Percentiles rank a stretch among this genome's conserved stretches.
Evolutionary conservation across 1,140 invertebrate genomes (phyloP).

Genomic region (Olivierus martensii): DNA sequence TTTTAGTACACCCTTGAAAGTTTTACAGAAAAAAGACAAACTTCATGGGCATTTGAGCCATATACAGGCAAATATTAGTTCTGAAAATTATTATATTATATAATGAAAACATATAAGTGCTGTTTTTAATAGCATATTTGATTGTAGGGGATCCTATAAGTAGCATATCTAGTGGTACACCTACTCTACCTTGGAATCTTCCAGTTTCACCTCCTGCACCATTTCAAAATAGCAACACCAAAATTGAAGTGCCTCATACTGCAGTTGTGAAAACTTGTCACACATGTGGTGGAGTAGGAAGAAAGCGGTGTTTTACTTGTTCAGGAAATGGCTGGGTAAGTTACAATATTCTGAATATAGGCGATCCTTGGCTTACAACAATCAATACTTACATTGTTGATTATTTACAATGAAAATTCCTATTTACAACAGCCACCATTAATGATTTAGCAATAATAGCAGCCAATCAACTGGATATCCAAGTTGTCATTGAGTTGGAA

Average conservation of each 20-base stretch:
- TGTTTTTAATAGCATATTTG: no score
- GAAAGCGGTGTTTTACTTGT: conserved; percentile 37
- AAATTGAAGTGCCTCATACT: conserved; percentile 42
- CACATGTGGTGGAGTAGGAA: conserved; percentile 36
- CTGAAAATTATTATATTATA: no score
- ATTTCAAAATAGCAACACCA: conserved; percentile 35
- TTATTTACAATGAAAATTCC: no score
- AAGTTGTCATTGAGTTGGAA: neutral
- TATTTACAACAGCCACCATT: no score
- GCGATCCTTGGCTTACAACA: no score
- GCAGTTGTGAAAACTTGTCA: conserved; percentile 41
- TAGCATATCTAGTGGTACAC: conserved; percentile 32
- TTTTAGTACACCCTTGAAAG: conserved; percentile 42
- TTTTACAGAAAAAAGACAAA: conserved; percentile 42
- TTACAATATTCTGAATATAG: neutral
- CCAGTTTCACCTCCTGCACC: conserved; percentile 28
- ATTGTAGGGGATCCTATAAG: conserved; percentile 35
- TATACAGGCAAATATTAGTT: conserved; percentile 27
- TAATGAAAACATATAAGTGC: no score
- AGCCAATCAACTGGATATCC: no score
- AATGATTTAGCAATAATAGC: no score
- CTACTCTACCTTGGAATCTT: conserved; percentile 43
- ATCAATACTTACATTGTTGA: no score
- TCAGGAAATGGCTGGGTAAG: conserved; percentile 39
- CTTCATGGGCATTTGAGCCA: conserved; percentile 40